A percentile compares a stretch with the other conserved stretches of the same genome.
Conservation (phyloP, 2,113 vertebrate species). For the Trogon melanurus region DNA sequence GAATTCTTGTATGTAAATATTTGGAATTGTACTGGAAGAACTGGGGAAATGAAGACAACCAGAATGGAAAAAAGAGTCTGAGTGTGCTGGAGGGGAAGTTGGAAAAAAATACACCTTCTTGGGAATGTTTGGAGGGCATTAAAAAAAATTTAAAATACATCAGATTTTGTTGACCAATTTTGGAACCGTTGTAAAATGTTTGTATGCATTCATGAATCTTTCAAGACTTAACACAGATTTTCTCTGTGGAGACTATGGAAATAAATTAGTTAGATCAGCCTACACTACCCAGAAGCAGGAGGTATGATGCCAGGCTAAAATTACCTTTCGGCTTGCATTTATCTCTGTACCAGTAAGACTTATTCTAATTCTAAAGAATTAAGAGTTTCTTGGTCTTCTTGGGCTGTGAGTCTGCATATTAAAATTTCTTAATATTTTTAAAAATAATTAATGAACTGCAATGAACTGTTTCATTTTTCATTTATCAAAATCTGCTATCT, state of each 20-base stretch:
- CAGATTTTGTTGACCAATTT: background rate
- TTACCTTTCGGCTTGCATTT: background rate
- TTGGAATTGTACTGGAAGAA: background rate
- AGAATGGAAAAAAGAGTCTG: background rate
- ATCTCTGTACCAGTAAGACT: background rate
- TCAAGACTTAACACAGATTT: background rate
- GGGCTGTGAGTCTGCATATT: background rate
- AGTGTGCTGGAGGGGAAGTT: background rate
- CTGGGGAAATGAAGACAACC: background rate
- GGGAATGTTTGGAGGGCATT: background rate
- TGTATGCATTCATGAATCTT: background rate
- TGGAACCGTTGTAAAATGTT: background rate
- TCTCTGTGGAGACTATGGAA: background rate
- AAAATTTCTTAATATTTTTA: background rate
- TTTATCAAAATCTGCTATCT: background rate
- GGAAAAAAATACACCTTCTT: background rate
- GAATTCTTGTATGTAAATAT: background rate
- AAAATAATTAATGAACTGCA: background rate
- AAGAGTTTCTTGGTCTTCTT: background rate
- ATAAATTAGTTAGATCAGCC: background rate
- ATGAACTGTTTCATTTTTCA: background rate
- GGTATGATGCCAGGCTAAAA: background rate
- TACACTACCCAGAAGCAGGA: background rate
- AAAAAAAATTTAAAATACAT: background rate
- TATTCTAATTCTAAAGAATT: background rate